Conservation (phyloP, 2,888 invertebrate species). For the Helobdella robusta region DNA sequence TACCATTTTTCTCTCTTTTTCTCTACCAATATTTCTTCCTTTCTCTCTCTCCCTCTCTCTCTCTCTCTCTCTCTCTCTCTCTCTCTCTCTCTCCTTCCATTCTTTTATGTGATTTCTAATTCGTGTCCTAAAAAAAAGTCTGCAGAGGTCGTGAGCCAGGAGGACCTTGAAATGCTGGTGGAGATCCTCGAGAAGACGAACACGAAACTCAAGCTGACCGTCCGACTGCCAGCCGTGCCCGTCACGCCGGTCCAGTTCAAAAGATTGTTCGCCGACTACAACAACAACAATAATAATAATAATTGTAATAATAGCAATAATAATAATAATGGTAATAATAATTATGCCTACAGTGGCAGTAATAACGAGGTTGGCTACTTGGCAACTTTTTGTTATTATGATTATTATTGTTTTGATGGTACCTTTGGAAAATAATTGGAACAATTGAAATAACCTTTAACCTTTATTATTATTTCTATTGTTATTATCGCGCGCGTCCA, state of each 20-base stretch:
- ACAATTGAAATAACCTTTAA: too few species aligned
- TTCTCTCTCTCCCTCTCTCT: conserved; percentile 9
- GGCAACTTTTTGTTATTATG: too few species aligned
- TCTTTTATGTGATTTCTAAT: neutral
- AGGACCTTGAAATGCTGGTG: conserved; percentile 15
- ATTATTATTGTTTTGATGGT: too few species aligned
- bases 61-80: conserved; percentile 2
- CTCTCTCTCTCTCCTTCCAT: neutral
- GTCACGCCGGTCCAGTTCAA: conserved; percentile 12
- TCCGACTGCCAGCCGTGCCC: neutral
- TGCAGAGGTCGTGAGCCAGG: conserved; percentile 18
- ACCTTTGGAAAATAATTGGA: too few species aligned
- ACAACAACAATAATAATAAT: neutral
- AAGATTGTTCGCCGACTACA: conserved; percentile 10
- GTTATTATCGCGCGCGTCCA: neutral
- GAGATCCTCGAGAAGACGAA: neutral
- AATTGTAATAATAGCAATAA: neutral
- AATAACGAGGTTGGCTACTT: too few species aligned
- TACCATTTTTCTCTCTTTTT: neutral
- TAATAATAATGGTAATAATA: neutral
- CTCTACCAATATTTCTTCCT: too few species aligned
- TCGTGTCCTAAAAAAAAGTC: conserved; percentile 19
- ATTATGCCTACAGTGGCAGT: too few species aligned
- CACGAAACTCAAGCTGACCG: conserved; percentile 13
- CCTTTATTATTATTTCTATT: conserved; percentile 5